phyloP scores from a whole-genome alignment of 2,888 invertebrate genomes.

The Phyto melanocephala region DNA sequence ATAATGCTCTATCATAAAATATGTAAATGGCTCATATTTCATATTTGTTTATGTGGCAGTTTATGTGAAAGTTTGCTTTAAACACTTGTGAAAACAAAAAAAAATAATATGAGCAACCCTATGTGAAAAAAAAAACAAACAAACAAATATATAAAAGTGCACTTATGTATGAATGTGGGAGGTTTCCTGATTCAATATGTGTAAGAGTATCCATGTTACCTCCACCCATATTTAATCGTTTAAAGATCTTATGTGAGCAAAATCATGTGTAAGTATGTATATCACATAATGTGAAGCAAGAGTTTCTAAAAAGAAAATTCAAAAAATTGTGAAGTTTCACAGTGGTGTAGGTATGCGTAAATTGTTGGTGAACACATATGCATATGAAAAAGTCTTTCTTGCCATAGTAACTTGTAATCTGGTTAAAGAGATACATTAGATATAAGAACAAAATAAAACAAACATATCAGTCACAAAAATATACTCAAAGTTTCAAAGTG shows the following conservation, averaged over 20 bases:
- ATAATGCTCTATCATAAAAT: constrained; percentile 35
- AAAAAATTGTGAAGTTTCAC: too few species aligned
- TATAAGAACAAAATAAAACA: constrained; percentile 19
- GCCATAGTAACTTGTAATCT: constrained; percentile 39
- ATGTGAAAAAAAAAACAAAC: neutral
- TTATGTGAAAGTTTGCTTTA: neutral
- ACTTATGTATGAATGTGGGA: neutral
- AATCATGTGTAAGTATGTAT: constrained; percentile 47
- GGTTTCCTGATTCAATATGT: too few species aligned
- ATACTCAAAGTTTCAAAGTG: neutral
- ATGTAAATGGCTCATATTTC: constrained; percentile 31
- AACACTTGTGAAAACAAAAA: neutral
- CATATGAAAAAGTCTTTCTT: neutral
- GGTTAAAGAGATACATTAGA: constrained; percentile 41
- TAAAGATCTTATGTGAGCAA: constrained; percentile 51
- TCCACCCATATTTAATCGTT: constrained; percentile 33
- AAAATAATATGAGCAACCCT: neutral
- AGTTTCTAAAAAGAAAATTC: constrained; percentile 3
- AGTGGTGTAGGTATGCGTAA: neutral
- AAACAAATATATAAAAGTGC: neutral
- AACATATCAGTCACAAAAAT: neutral
- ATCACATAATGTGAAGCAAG: constrained; percentile 3
- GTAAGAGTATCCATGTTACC: neutral
- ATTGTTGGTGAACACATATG: neutral
- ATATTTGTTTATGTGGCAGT: constrained; percentile 2